Conservation (phyloP, 2,113 vertebrate genomes). For the Ifrita kowaldi region DNA sequence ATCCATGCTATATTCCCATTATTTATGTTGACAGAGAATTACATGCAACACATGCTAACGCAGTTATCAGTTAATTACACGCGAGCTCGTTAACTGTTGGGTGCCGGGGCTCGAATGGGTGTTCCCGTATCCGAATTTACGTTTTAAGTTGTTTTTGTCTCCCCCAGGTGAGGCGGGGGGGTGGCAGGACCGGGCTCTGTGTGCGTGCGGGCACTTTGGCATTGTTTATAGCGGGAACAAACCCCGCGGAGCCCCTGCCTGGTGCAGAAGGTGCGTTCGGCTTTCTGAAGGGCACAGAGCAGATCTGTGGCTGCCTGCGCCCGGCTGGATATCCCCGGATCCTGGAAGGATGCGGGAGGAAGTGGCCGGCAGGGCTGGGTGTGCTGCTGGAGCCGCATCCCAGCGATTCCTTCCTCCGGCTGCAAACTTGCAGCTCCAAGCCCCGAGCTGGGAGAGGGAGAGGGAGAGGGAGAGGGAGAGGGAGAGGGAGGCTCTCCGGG, state of each 20-base stretch:
- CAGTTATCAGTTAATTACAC: background rate
- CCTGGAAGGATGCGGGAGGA: background rate
- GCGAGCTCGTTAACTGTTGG: background rate
- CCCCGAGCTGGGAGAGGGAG: background rate
- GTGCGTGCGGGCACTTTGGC: background rate
- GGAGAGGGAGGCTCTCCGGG: background rate
- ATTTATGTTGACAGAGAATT: background rate
- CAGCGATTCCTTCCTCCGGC: background rate
- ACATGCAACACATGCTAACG: background rate
- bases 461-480: background rate
- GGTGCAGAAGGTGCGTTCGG: background rate
- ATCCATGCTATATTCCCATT: fast-evolving
- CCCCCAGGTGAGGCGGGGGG: background rate
- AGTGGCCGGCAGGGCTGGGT: background rate
- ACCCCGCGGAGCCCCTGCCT: background rate
- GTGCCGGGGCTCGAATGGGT: fast-evolving
- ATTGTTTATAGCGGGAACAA: fast-evolving
- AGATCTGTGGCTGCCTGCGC: background rate
- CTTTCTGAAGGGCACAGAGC: background rate
- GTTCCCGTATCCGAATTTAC: fast-evolving
- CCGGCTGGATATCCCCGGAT: background rate
- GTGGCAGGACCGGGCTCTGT: fast-evolving
- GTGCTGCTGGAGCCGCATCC: background rate
- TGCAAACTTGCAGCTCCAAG: background rate
- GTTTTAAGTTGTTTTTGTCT: background rate